Conservation (phyloP, 2,113 vertebrate species). For the Cebidichthys violaceus region DNA sequence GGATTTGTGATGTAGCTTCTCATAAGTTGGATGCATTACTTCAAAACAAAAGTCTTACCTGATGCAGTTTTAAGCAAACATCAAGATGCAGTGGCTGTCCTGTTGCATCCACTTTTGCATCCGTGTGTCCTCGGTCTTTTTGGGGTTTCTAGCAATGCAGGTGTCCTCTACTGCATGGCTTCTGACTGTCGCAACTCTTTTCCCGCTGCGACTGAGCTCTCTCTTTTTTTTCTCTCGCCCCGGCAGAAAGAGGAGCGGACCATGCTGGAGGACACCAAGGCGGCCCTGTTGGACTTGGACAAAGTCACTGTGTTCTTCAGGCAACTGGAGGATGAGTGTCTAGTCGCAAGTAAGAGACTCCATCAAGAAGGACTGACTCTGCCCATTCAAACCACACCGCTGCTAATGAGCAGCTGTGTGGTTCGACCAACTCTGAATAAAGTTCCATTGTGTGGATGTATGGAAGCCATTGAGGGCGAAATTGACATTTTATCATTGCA, state of each 20-base stretch:
- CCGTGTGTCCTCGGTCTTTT: background rate
- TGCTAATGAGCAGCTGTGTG: constrained; percentile 71
- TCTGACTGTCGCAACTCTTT: background rate
- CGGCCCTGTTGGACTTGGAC: constrained; percentile 93
- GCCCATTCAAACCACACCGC: constrained; percentile 50
- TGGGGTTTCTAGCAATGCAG: constrained; percentile 14
- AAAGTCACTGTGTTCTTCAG: constrained; percentile 95
- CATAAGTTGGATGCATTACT: background rate
- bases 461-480: constrained; percentile 35
- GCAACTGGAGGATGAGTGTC: constrained; percentile 91
- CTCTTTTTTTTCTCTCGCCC: constrained; percentile 21
- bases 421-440: constrained; percentile 56
- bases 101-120: background rate
- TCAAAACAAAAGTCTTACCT: background rate
- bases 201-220: constrained; percentile 28
- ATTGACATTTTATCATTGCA: constrained; percentile 38
- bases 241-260: constrained; percentile 91
- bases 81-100: background rate
- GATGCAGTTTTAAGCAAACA: too few relatives aligned
- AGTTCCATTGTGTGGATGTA: constrained; percentile 58
- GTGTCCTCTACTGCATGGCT: constrained; percentile 9
- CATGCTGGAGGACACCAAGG: constrained; percentile 96
- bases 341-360: constrained; percentile 91
- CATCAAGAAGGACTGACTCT: constrained; percentile 55
- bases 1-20: background rate